Evolutionary conservation across 2,797 vertebrate species (phyloP), one percentile per base, ranked within the genome.

Genomic region (Esox masquinongy): DNA sequence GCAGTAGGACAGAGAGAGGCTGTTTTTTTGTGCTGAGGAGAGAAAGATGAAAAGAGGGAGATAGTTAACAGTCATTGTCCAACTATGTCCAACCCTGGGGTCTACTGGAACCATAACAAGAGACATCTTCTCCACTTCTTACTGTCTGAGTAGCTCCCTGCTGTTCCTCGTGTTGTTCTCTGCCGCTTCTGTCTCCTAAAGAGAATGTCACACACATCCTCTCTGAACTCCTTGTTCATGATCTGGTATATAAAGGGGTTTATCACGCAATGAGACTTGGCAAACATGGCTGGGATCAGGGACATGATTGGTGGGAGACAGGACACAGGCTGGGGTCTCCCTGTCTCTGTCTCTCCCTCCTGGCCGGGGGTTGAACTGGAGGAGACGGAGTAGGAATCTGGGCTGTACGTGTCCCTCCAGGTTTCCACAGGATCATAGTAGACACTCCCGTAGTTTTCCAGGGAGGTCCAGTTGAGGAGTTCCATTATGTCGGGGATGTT

Each of bases 241-340:
- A 90, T 85, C 74, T 92, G 91, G 79, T 91, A 92, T 76, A 91
- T 90, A 43, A 92, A 77, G 22, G 90, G 90, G 79, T 92, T 91
- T n/a, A 92, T 80, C 88, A 92, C 87, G 74, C 86, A 87, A 86
- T 91, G 90, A 43, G 88, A 91, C 69, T 92, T 92, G 47, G 90
- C 91, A 7, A 92, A 76, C 78, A 92, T 71, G 0, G 83, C 86
- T 0, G 90, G 90, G 71, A 91, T 87, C 43, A 92, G 75, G 15
- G 81, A 86, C 78, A 88, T 72, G 0, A 86, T 64, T 6, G 85
- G 89, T 3, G 80, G 74, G 16, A 91, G 47, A 29, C 72, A 78
- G 70, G 87, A 89, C 24, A 56, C 47, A 14, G 59, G 50, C 63
- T 68, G 76, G 12, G 63, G 36, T 1, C 63, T 70, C 31, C 51